phyloP scores from a whole-genome alignment of 2,888 invertebrate species.

The Drosophila mimica region DNA sequence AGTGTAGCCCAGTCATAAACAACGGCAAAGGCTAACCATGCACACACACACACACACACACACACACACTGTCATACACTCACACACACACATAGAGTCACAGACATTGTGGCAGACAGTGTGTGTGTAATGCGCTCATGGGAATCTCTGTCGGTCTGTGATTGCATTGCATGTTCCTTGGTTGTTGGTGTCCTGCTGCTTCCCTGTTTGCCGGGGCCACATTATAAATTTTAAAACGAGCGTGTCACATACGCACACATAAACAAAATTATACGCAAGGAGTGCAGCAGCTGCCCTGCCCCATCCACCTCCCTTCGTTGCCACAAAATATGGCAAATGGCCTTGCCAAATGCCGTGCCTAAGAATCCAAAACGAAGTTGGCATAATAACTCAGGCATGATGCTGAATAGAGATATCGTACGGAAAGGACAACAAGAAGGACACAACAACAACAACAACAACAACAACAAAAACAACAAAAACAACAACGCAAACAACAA shows the following conservation, averaged over 20 bases:
- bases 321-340: slow-evolving; percentile 74
- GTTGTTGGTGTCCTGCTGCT: slow-evolving; percentile 47
- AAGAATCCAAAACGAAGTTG: slow-evolving; percentile 76
- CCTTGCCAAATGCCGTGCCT: slow-evolving; percentile 78
- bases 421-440: slow-evolving; percentile 27
- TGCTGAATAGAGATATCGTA: slow-evolving; percentile 67
- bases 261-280: slow-evolving; percentile 66
- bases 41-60: slow-evolving; percentile 34
- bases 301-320: neutral
- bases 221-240: slow-evolving; percentile 81
- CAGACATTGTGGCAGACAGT: slow-evolving; percentile 12
- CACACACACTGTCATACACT: slow-evolving; percentile 11
- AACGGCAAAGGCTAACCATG: slow-evolving; percentile 57
- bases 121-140: slow-evolving; percentile 50
- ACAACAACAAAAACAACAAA: neutral
- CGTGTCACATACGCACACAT: slow-evolving; percentile 65
- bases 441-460: slow-evolving; percentile 11
- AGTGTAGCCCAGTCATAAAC: slow-evolving; percentile 71
- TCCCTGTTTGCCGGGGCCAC: slow-evolving; percentile 51
- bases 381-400: slow-evolving; percentile 79
- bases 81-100: slow-evolving; percentile 17
- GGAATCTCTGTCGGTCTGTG: slow-evolving; percentile 78
- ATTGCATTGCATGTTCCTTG: slow-evolving; percentile 72
- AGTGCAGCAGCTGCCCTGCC: slow-evolving; percentile 28
- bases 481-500: neutral